Conservation (phyloP, 2,113 vertebrate genomes). For the Charina bottae region DNA sequence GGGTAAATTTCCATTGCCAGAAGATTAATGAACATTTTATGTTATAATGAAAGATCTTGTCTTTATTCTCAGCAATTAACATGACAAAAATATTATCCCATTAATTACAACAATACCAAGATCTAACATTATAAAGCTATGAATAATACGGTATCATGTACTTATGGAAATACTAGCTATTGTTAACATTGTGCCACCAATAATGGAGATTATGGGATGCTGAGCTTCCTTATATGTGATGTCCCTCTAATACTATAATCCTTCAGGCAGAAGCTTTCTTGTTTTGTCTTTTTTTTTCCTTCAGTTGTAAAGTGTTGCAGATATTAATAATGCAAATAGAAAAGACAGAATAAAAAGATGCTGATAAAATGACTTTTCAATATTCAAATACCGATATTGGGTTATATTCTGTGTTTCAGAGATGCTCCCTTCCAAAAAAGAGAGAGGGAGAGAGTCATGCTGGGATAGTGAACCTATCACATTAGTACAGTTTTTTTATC, state of each 20-base stretch:
- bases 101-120: neutral
- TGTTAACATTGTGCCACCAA: neutral
- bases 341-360: neutral
- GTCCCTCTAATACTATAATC: neutral
- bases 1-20: neutral
- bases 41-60: neutral
- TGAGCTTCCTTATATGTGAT: neutral
- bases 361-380: neutral
- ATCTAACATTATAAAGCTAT: neutral
- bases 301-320: neutral
- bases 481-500: neutral
- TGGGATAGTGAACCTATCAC: neutral
- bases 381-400: neutral
- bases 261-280: neutral
- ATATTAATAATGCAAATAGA: neutral
- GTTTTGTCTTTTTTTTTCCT: neutral
- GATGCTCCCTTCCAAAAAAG: neutral
- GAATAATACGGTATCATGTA: neutral
- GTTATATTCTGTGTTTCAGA: neutral
- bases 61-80: constrained; percentile 7
- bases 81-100: neutral
- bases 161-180: constrained; percentile 5
- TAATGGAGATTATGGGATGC: neutral
- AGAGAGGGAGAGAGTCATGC: neutral
- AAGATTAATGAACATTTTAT: neutral